Evolutionary conservation across 2,113 vertebrate genomes (phyloP), one percentile per base, ranked within the genome.

Genomic region (Grammomys dolichurus): DNA sequence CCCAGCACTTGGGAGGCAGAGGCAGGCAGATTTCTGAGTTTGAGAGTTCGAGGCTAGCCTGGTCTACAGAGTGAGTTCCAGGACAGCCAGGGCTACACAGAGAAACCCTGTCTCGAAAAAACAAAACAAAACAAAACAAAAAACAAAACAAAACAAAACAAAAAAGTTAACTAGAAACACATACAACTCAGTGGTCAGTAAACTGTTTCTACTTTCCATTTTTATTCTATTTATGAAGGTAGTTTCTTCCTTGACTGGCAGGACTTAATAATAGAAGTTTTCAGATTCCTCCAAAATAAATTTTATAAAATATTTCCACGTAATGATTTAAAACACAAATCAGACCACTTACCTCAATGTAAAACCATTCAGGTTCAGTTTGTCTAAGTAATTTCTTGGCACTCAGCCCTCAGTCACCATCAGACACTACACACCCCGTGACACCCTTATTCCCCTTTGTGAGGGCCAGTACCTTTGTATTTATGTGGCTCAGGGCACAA

Each of bases 401-500:
- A 90, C 14, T 95, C 26, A 60, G 43, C 92, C 58, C 10, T 77
- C 65, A 94, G 76, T 87, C 76, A 73, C 89, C 48, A 67, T 46
- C 82, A 60, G 80, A 85, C 2, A 90, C 7, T 46, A 96, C 70
- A 81, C 26, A 82, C 43, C 86, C 12, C 58, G 58, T 31, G 31
- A 95, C 88, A 65, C 9, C 63, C 22, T 90, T 31, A 60, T 73
- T 72, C 96, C 84, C 93, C 46, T 46, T 95, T 69, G 69, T 51
- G 51, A 51, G 31, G 11, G 58, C 9, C 20, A 93, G 95, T 99
- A 99, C 99, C 99, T 99, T 98, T n/a, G 98, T 97, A 96, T 99
- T 99, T 97, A 99, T 97, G 12, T 98, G 97, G 98, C 99, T 99
- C 46, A 99, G 98, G 12, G 99, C 99, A 98, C 99, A 99, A 16